Evolutionary conservation across 2,888 invertebrate genomes (phyloP).

Genomic region (Leptura quadrifasciata): DNA sequence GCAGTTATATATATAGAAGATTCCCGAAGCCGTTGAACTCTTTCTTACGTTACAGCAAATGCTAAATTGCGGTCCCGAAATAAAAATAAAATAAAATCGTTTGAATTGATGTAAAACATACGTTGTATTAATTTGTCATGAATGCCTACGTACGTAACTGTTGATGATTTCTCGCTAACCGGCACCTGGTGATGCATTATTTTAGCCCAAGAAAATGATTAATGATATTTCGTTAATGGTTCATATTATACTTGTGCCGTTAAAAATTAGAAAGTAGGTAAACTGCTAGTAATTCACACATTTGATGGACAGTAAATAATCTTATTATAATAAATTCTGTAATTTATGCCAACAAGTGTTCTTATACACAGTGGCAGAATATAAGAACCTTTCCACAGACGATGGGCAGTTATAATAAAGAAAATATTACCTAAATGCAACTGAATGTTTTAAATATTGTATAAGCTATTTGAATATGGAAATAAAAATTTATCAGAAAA

Average conservation of each 20-base stretch:
- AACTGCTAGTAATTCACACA: conserved; percentile 24
- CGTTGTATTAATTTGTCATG: conserved; percentile 26
- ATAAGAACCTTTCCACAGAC: not conserved
- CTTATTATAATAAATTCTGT: not conserved
- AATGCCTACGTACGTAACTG: conserved; percentile 12
- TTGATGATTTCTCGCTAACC: conserved; percentile 2
- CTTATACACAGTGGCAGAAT: not conserved
- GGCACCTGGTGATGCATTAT: conserved; percentile 13
- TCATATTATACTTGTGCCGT: conserved; percentile 1
- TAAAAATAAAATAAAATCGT: conserved; percentile 13
- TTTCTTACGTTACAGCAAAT: conserved; percentile 13
- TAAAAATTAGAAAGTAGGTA: conserved; percentile 30
- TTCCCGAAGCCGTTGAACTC: conserved; percentile 26
- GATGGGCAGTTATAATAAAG: too few species aligned
- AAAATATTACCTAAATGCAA: too few species aligned
- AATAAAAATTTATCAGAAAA: too few species aligned
- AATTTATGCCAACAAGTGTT: not conserved
- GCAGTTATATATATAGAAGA: not conserved
- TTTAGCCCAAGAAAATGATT: conserved; percentile 13
- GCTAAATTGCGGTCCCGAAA: conserved; percentile 18
- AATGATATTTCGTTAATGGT: conserved; percentile 2
- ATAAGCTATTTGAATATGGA: too few species aligned
- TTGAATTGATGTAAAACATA: not conserved
- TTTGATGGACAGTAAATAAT: conserved; percentile 12
- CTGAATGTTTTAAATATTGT: too few species aligned